phyloP scores from a whole-genome alignment of 2,888 invertebrate genomes.

The Ochropacha duplaris region DNA sequence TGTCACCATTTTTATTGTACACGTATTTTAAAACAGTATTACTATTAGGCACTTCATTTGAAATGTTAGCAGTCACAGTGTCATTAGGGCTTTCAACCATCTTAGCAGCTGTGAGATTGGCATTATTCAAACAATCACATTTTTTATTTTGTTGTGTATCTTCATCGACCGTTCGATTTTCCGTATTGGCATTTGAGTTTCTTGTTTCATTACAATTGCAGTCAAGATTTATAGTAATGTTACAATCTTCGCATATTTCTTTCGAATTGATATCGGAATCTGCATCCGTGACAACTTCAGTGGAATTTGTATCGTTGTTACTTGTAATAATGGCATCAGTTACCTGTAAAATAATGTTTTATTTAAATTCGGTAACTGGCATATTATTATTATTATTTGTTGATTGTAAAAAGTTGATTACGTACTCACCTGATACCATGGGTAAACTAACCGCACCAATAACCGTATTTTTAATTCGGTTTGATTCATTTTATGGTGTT shows the following conservation, averaged over 20 bases:
- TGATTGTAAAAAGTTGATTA: too few relatives aligned
- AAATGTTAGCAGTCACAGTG: constrained; percentile 7
- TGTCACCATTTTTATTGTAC: constrained; percentile 48
- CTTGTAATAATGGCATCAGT: constrained; percentile 50
- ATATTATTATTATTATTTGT: background rate
- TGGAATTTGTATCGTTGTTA: constrained; percentile 22
- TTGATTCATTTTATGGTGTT: background rate
- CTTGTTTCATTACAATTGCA: constrained; percentile 20
- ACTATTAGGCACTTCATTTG: constrained; percentile 29
- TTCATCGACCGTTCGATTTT: background rate
- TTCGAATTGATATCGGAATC: constrained; percentile 11
- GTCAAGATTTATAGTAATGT: constrained; percentile 11
- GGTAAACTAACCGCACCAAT: too few relatives aligned
- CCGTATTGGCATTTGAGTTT: constrained; percentile 8
- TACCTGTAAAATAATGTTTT: constrained; percentile 41
- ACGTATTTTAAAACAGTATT: constrained; percentile 61
- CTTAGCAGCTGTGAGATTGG: background rate
- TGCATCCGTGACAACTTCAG: constrained; percentile 10
- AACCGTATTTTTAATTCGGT: background rate
- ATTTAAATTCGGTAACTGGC: background rate
- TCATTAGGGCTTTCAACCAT: background rate
- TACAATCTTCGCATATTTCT: constrained; percentile 2
- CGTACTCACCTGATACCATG: background rate
- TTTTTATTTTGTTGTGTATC: background rate
- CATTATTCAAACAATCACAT: background rate